phyloP scores from a whole-genome alignment of 1,140 invertebrate species.

The Drosophila murphyi region DNA sequence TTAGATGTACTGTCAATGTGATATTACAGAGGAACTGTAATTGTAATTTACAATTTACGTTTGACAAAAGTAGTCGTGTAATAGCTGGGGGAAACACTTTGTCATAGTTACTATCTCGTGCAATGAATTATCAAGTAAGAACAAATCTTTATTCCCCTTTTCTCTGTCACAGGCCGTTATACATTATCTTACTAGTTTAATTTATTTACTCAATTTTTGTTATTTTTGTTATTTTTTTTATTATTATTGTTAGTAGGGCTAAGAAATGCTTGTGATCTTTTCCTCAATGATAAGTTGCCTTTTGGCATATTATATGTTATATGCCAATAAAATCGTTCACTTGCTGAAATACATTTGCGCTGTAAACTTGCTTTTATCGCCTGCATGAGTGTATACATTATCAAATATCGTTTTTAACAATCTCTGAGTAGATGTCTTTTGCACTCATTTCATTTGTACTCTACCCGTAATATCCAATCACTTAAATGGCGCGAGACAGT shows the following conservation, averaged over 20 bases:
- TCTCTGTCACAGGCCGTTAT: too few relatives aligned
- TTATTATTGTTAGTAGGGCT: not conserved
- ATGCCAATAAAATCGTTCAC: not conserved
- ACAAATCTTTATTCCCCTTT: not conserved
- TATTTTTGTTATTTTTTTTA: not conserved
- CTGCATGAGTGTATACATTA: conserved; percentile 9
- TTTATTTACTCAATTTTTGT: not conserved
- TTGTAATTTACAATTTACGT: not conserved
- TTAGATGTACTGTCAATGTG: not conserved
- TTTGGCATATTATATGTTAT: not conserved
- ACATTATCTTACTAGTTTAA: not conserved
- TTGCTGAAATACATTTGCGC: not conserved
- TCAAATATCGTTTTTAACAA: conserved; percentile 9
- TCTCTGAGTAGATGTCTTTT: not conserved
- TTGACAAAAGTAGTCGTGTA: not conserved
- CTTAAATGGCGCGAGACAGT: not conserved
- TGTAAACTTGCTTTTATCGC: not conserved
- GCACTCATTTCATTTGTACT: not conserved
- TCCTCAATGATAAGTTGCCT: conserved; percentile 13
- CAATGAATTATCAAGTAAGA: not conserved
- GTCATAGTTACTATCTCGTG: not conserved
- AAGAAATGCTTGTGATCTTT: conserved; percentile 10
- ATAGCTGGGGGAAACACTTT: conserved; percentile 1
- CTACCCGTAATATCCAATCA: conserved; percentile 12
- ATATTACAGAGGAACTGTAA: too few relatives aligned